These are phyloP conservation scores for Smittia sp. DNA, from an alignment of 2,888 invertebrate species.

Conservation along the genomic window DNA sequence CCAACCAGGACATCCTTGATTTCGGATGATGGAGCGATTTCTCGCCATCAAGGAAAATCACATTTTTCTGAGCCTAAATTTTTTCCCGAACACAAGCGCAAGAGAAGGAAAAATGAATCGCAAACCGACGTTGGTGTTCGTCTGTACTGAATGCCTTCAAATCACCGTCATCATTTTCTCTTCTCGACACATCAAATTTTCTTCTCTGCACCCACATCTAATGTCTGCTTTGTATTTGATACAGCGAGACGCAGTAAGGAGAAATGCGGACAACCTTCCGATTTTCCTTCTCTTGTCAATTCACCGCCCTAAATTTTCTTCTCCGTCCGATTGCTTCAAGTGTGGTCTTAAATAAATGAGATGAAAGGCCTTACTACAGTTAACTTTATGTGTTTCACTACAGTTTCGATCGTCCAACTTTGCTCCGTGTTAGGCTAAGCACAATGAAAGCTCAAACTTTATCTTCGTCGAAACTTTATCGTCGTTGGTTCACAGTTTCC, in stretches of 20 bases:
- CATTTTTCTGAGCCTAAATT: constrained; percentile 9
- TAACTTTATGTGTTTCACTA: constrained; percentile 11
- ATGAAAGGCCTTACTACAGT: not conserved
- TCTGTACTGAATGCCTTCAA: not conserved
- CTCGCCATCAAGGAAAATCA: not conserved
- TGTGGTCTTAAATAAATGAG: not conserved
- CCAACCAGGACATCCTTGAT: not conserved
- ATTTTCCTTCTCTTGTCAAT: not conserved
- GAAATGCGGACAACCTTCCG: constrained; percentile 2
- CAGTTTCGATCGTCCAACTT: constrained; percentile 2
- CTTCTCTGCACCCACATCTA: not conserved
- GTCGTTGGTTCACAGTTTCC: not conserved
- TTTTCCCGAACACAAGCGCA: not conserved
- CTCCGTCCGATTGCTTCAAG: constrained; percentile 6
- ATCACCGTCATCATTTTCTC: not conserved
- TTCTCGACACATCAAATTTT: constrained; percentile 16
- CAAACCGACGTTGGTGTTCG: not conserved
- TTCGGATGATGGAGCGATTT: constrained; percentile 1
- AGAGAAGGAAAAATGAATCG: not conserved
- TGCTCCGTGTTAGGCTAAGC: not conserved
- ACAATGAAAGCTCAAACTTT: constrained; percentile 5
- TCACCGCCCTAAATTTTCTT: not conserved
- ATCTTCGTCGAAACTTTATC: not conserved
- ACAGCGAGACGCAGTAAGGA: not conserved
- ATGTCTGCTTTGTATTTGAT: not conserved